These are phyloP conservation scores for Mesoclemmys tuberculata DNA, from an alignment of 2,113 vertebrate genomes.

Conservation along the genomic window DNA sequence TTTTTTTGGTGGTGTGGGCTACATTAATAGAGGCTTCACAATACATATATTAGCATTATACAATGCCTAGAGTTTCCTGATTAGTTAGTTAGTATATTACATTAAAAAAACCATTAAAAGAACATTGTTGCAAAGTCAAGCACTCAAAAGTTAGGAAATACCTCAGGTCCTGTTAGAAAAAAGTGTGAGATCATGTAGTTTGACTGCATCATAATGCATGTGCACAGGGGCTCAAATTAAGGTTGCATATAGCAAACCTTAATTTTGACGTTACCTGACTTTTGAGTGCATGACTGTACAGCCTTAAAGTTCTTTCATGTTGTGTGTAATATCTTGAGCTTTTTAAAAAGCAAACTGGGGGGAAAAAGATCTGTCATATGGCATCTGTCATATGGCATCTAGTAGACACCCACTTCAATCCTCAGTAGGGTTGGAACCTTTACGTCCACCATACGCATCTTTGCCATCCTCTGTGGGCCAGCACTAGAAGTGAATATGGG, in stretches of 20 bases:
- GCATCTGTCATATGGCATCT: neutral
- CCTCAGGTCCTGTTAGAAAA: neutral
- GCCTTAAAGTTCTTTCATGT: neutral
- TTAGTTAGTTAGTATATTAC: no score
- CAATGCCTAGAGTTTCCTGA: no score
- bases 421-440: neutral
- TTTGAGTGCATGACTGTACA: neutral
- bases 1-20: neutral
- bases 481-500: no score
- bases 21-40: no score
- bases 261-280: neutral
- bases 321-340: no score
- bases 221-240: neutral
- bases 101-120: no score
- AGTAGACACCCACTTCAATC: neutral
- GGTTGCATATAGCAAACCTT: neutral
- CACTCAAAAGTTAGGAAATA: neutral
- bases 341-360: no score
- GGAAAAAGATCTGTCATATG: neutral
- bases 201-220: neutral
- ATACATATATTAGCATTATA: no score
- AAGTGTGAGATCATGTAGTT: neutral
- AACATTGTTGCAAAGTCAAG: no score
- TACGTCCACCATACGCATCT: neutral
- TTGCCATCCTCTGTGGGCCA: neutral